Evolutionary conservation across 1,140 invertebrate genomes (phyloP), one percentile per base, ranked within the genome.

Genomic region (Leptopilina boulardi): DNA sequence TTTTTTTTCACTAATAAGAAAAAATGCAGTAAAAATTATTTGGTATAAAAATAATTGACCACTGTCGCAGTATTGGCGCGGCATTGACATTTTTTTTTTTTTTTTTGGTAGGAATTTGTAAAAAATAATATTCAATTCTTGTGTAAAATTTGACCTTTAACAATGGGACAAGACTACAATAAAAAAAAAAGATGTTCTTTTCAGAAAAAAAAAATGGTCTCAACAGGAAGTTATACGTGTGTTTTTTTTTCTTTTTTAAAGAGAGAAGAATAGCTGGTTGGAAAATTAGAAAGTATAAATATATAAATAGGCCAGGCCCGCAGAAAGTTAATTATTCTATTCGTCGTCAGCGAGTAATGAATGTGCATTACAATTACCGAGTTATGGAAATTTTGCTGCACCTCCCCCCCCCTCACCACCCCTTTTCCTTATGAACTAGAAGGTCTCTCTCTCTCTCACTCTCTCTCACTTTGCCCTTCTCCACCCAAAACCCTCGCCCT

Each of bases 381-480:
- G 88, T 87, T 88, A 91, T 89, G 89, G 82, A 89, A 91, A 89
- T 90, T 86, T 80, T 74, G 80, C 81, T 84, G 84, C 81, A 83
- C 80, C 79, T 83, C 76, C 78, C 77, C 80, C 80, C 6, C 71
- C 47, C 47, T 71, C 26, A 47, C 54, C 26, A 47, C 54, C 70
- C 71, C 54, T 56, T 34, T 15, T 38, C 34, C 51, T 70, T 73
- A 38, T 75, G 54, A 79, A 70, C 73, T 80, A 71, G 75, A n/a
- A n/a, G n/a, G n/a, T n/a, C n/a, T n/a, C n/a, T n/a, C n/a, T n/a
- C n/a, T n/a, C n/a, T n/a, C 76, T 77, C 9, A 8, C 34, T 38
- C 34, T 34, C 30, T 34, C 30, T 34, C 30, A 8, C 76, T 77
- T 54, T 75, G 75, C 78, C 74, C 80, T 38, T 38, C 34, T 38